phyloP scores from a whole-genome alignment of 1,140 invertebrate species.

The Rhopalosiphum padi region DNA sequence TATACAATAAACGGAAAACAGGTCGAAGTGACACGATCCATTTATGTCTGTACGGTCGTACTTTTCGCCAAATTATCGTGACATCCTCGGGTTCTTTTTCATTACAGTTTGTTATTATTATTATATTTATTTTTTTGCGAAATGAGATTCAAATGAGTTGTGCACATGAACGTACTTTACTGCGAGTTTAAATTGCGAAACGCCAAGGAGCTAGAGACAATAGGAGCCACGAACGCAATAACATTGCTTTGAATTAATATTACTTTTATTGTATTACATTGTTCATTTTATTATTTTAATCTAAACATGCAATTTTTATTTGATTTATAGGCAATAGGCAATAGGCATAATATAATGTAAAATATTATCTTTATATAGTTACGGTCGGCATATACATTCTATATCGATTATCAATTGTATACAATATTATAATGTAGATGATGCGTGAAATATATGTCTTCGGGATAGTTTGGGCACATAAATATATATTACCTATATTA shows the following conservation, averaged over 20 bases:
- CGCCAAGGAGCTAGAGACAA: background rate
- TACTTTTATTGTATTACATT: slow-evolving; percentile 20
- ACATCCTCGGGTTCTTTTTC: slow-evolving; percentile 21
- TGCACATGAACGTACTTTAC: background rate
- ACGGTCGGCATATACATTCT: background rate
- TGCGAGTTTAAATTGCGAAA: slow-evolving; percentile 15
- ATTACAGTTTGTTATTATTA: background rate
- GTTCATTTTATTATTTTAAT: slow-evolving; percentile 16
- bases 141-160: background rate
- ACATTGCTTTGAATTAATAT: background rate
- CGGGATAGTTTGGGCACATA: background rate
- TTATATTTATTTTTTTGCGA: background rate
- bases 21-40: slow-evolving; percentile 1
- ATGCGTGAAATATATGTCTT: background rate
- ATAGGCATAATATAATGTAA: background rate
- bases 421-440: background rate
- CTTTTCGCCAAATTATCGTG: slow-evolving; percentile 40
- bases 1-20: slow-evolving; percentile 4
- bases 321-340: slow-evolving; percentile 6
- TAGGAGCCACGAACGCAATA: slow-evolving; percentile 5
- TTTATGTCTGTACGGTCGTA: background rate
- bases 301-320: background rate
- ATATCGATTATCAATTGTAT: background rate
- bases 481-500: background rate
- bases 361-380: background rate